Base-by-base conservation (phyloP, 2,888 invertebrate genomes). In the Erebia palarica region DNA sequence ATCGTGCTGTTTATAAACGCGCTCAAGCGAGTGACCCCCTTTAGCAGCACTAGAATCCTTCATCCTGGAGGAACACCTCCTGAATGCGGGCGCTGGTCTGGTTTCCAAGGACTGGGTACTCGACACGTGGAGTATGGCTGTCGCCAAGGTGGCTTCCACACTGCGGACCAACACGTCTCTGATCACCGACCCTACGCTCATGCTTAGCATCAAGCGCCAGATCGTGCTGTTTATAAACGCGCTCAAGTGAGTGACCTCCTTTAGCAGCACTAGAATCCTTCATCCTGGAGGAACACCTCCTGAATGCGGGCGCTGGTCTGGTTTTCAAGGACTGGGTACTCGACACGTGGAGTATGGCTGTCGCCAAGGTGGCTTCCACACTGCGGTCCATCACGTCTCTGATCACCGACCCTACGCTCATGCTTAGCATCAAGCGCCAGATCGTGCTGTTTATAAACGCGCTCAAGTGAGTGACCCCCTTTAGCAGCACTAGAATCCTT, bases 281-380 rank as follows among this genome's bases (percentile, higher is more conserved):
- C 88, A 98, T 99, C 68, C 96, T 99, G 0, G 99, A 99, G 90
- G 99, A 99, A 92, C 98, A 99, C 88, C 96, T 99, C 49, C 94
- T 99, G 70, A 98, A 98, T 11, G 44, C 11, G 44, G 47, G 47
- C 11, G 47, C 13, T 47, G 11, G 47, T 11, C 13, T 47, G 47
- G 11, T 47, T 13, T 13, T 11, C 44, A 44, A 44, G 44, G 1
- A 11, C 11, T 44, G 44, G 44, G 11, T 44, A 11, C 44, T 84
- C 99, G 98, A 99, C 80, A 95, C 99, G 68, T 99, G 99, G 99
- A 95, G 96, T 18, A 96, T 96, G 94, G 97, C 99, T 0, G 93
- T 98, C 42, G 95, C 96, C 0, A 97, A 97, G 86, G 97, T 99
- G 73, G 96, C 97, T 0, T 96, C 97, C 72, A 97, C 97, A 3